Evolutionary conservation across 2,113 vertebrate species (phyloP).

Genomic region (Solenodon paradoxus): DNA sequence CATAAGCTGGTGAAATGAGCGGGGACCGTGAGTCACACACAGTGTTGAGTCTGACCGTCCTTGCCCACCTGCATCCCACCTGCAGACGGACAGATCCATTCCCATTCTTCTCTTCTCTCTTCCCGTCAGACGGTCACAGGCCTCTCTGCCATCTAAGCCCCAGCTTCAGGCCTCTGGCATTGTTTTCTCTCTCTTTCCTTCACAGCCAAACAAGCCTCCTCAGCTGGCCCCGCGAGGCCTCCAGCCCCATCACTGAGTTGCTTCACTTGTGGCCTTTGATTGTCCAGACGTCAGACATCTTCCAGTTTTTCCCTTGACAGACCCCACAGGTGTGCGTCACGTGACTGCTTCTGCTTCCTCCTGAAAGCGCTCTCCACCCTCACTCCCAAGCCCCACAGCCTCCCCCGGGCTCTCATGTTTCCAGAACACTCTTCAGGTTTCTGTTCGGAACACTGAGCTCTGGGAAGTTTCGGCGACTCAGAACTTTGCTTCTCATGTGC

Average conservation of each 20-base stretch:
- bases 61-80: accelerated
- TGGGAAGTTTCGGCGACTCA: background rate
- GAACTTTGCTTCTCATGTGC: background rate
- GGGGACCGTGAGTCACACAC: too few relatives aligned
- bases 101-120: background rate
- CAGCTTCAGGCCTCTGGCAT: too few relatives aligned
- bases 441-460: background rate
- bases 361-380: too few relatives aligned
- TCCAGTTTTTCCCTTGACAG: accelerated
- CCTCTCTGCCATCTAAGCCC: accelerated
- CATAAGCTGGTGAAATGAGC: background rate
- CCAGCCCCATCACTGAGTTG: too few relatives aligned
- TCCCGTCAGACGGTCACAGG: background rate
- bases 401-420: background rate
- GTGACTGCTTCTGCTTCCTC: too few relatives aligned
- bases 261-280: background rate
- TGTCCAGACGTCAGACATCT: background rate
- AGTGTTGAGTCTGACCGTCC: accelerated
- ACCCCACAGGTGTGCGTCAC: too few relatives aligned
- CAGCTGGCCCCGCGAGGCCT: too few relatives aligned
- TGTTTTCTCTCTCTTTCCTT: too few relatives aligned
- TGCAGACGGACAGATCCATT: accelerated
- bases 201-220: too few relatives aligned
- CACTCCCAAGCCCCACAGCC: background rate
- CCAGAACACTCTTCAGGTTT: background rate